These are phyloP conservation scores for Atractosteus spatula DNA, from an alignment of 2,113 vertebrate genomes.

Conservation along the genomic window DNA sequence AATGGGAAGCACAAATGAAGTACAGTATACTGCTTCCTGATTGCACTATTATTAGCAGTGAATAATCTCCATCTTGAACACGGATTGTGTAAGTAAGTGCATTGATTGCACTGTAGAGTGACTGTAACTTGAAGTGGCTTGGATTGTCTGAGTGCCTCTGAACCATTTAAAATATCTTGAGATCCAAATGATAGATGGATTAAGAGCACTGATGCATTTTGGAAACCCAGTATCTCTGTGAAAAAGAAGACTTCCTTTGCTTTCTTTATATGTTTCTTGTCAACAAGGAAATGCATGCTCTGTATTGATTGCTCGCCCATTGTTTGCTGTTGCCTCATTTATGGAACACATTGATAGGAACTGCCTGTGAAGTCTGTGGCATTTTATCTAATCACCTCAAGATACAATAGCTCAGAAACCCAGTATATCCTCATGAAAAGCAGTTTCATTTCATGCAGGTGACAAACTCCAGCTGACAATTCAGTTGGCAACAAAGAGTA, in stretches of 20 bases:
- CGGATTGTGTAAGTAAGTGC: constrained; percentile 5
- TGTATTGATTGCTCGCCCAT: constrained; percentile 24
- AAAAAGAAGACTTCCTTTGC: constrained; percentile 20
- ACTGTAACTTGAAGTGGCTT: constrained; percentile 48
- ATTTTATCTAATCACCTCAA: no score
- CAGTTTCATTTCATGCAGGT: no score
- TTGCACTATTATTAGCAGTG: no score
- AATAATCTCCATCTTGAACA: no score
- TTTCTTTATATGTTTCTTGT: neutral
- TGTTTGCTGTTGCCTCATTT: neutral
- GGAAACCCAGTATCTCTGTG: constrained; percentile 33
- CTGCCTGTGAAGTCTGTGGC: no score
- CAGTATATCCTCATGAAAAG: no score
- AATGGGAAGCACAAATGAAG: no score
- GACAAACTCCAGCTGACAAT: no score
- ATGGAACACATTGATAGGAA: constrained; percentile 7
- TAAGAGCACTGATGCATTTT: constrained; percentile 9
- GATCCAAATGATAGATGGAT: constrained; percentile 43
- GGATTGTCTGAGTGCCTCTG: constrained; percentile 41
- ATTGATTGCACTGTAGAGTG: constrained; percentile 45
- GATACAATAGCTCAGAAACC: no score
- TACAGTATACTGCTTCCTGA: no score
- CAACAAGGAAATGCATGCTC: constrained; percentile 17
- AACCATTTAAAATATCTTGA: constrained; percentile 47
- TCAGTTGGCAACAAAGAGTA: no score